Percentiles rank a stretch among this genome's conserved stretches.
Evolutionary conservation across 2,888 invertebrate species (phyloP).

Genomic region (Stenchaetothrips biformis): DNA sequence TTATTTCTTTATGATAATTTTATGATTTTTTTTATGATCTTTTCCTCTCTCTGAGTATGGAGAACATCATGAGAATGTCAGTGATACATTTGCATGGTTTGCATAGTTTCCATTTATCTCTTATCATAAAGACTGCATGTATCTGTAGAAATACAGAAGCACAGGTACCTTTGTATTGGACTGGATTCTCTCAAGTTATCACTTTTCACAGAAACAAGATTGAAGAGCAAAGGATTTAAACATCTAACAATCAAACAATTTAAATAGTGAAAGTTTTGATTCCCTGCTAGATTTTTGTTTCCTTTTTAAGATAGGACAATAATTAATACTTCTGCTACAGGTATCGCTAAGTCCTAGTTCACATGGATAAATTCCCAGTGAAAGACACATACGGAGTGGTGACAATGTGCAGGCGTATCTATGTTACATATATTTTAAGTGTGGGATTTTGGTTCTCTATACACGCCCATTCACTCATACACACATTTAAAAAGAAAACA

Average conservation of each 20-base stretch:
- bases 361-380: neutral
- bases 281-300: constrained; percentile 23
- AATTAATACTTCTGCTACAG: constrained; percentile 1
- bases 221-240: constrained; percentile 7
- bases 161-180: constrained; percentile 21
- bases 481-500: constrained; percentile 18
- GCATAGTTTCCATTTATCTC: constrained; percentile 7
- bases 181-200: constrained; percentile 23
- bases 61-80: constrained; percentile 25
- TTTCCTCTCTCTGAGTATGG: neutral
- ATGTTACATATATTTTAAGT: constrained; percentile 4
- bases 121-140: constrained; percentile 16
- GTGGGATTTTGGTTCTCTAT: neutral
- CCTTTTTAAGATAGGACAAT: constrained; percentile 8
- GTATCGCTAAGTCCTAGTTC: neutral
- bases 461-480: neutral
- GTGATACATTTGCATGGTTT: constrained; percentile 18
- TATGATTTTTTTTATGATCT: constrained; percentile 17
- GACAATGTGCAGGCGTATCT: constrained; percentile 20
- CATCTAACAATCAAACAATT: constrained; percentile 11
- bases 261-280: constrained; percentile 2
- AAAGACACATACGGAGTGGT: neutral
- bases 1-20: constrained; percentile 19
- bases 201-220: constrained; percentile 1
- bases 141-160: constrained; percentile 17